Evolutionary conservation across 2,113 vertebrate genomes (phyloP).

Genomic region (Pachyramphus minor): DNA sequence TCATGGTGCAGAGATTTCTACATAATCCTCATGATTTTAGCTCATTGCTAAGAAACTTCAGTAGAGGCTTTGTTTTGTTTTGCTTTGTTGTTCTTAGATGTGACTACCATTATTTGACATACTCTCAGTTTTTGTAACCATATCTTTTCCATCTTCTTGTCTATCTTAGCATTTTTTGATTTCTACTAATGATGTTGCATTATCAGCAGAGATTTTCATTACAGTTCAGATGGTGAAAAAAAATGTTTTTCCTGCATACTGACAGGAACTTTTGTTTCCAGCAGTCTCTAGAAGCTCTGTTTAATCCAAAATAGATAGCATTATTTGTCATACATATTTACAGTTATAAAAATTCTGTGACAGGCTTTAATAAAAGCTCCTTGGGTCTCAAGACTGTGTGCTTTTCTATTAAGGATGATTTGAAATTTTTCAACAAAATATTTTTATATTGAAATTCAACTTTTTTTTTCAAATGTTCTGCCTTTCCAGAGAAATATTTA

Average conservation of each 20-base stretch:
- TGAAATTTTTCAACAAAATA: background rate
- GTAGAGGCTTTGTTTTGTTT: background rate
- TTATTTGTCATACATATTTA: background rate
- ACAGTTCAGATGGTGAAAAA: background rate
- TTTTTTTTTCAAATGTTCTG: background rate
- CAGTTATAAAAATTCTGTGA: background rate
- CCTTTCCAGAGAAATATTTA: background rate
- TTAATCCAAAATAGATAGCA: background rate
- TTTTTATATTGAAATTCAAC: background rate
- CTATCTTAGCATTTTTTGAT: background rate
- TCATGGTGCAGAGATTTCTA: background rate
- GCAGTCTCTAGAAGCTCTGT: background rate
- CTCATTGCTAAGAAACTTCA: background rate
- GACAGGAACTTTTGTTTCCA: background rate
- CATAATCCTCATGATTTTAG: background rate
- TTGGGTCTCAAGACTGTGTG: background rate
- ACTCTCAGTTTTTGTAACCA: background rate
- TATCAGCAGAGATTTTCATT: background rate
- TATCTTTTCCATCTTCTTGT: background rate
- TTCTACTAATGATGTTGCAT: background rate
- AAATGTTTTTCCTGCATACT: background rate
- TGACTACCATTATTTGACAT: background rate
- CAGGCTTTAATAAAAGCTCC: background rate
- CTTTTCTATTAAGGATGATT: background rate
- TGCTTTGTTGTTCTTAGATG: background rate